Percentiles rank a stretch among this genome's conserved stretches.
phyloP scores from a whole-genome alignment of 1,140 invertebrate species.

The Drosophila mojavensis region DNA sequence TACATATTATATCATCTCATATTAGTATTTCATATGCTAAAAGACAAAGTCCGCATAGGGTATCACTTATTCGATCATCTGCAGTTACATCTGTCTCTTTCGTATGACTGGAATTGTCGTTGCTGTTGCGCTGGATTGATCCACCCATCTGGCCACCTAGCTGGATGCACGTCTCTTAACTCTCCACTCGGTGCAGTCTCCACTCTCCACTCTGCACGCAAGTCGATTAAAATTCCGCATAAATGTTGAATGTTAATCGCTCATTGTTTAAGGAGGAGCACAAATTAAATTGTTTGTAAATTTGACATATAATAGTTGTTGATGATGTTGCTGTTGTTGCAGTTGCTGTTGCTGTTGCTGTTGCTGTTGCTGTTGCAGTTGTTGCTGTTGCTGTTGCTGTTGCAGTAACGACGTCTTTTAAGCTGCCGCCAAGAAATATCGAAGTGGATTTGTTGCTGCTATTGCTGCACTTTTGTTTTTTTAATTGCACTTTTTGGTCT shows the following conservation, averaged over 20 bases:
- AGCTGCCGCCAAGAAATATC: conserved; percentile 57
- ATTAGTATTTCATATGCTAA: too few species aligned
- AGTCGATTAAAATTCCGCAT: conserved; percentile 79
- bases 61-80: neutral
- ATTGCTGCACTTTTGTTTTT: conserved; percentile 58
- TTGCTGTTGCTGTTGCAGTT: conserved; percentile 15
- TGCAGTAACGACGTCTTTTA: conserved; percentile 43
- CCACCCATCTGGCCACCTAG: conserved; percentile 57
- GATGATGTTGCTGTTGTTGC: conserved; percentile 11
- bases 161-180: conserved; percentile 1
- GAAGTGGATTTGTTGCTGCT: conserved; percentile 52
- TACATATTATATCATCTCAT: too few species aligned
- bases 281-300: conserved; percentile 76
- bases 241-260: conserved; percentile 79
- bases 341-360: too few species aligned
- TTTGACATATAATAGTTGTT: conserved; percentile 71
- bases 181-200: conserved; percentile 7
- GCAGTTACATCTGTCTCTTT: neutral
- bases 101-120: neutral
- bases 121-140: conserved; percentile 32
- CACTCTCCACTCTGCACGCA: conserved; percentile 15
- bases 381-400: conserved; percentile 12
- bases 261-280: conserved; percentile 72
- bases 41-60: neutral
- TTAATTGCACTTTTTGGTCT: conserved; percentile 65